phyloP scores from a whole-genome alignment of 2,888 invertebrate genomes.

The Heliothis peltigera region DNA sequence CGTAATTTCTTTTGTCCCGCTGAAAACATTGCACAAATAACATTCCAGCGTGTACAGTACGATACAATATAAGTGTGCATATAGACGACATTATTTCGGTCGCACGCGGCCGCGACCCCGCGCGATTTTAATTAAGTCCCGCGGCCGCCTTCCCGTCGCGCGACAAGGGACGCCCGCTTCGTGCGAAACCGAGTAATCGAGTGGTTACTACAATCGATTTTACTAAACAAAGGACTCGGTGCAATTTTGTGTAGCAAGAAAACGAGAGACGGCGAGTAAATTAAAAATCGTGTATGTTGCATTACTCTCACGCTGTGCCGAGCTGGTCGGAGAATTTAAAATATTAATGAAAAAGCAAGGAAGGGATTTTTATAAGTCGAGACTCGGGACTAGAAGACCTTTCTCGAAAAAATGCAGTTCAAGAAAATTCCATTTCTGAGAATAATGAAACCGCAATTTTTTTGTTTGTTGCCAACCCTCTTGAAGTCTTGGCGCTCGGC shows the following conservation, averaged over 20 bases:
- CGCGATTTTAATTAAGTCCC: slow-evolving; percentile 61
- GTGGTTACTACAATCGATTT: slow-evolving; percentile 53
- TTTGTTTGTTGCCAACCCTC: slow-evolving; percentile 1
- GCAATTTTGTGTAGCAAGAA: slow-evolving; percentile 35
- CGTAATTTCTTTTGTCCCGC: neutral
- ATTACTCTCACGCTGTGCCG: slow-evolving; percentile 35
- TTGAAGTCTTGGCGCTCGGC: slow-evolving; percentile 1
- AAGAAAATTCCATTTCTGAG: slow-evolving; percentile 1
- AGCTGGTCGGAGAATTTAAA: slow-evolving; percentile 8
- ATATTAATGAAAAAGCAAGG: slow-evolving; percentile 18
- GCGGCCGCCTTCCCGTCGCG: slow-evolving; percentile 46
- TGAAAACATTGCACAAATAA: slow-evolving; percentile 1
- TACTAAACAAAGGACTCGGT: slow-evolving; percentile 47
- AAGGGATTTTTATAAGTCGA: slow-evolving; percentile 7
- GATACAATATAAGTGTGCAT: neutral
- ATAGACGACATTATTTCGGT: slow-evolving; percentile 46
- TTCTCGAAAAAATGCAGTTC: slow-evolving; percentile 3
- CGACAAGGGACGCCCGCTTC: slow-evolving; percentile 40
- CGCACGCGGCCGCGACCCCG: slow-evolving; percentile 42
- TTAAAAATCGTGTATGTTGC: slow-evolving; percentile 36
- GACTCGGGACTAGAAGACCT: neutral
- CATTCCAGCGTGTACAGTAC: neutral
- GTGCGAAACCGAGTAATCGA: slow-evolving; percentile 42
- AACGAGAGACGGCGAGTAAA: slow-evolving; percentile 32
- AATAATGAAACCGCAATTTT: neutral